Base-by-base conservation (phyloP, 2,797 vertebrate genomes). In the Sebastes elongatus region DNA sequence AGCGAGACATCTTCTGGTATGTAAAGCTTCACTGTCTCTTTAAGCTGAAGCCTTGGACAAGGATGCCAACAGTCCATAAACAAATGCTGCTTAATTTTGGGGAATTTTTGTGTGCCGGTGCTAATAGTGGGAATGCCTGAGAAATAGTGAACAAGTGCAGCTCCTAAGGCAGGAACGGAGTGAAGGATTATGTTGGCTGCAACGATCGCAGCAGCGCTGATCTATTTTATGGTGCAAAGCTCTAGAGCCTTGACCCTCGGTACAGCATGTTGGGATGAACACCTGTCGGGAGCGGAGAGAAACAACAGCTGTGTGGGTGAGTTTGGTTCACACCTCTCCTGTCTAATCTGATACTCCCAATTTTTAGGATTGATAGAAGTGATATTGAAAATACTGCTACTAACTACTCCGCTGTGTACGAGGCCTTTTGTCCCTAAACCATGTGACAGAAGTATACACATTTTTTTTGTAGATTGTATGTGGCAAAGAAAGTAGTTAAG, bases 171-270 rank as follows among this genome's bases (percentile, higher is more conserved):
- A 78, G 82, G 77, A 71, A 75, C 74, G 74, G 71, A 88, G 2
- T 23, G 71, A 76, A 88, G 90, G 95, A 97, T 95, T 93, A 97
- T 97, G 97, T 95, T 95, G 76, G 86, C 95, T 57, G 83, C 84
- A 78, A 85, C 90, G 74, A 87, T 97, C 81, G 91, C 93, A 81
- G 79, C 88, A 30, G 86, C 89, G 56, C 70, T 94, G 60, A 81
- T 96, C 81, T 93, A 91, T 83, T 91, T 93, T 33, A 87, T 86
- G 86, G 93, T 94, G 93, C 92, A 93, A 76, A 93, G 75, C 65
- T 72, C 81, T 84, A 92, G 74, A 88, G 86, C 75, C 83, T 81
- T 83, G 83, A 86, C 74, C 56, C 69, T 83, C 56, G 72, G 79
- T 67, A 80, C 92, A 85, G 91, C 88, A 78, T 97, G 96, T 89